These are phyloP conservation scores for Microctenopoma lineatum DNA, from an alignment of 2,797 vertebrate species.

Conservation along the genomic window DNA sequence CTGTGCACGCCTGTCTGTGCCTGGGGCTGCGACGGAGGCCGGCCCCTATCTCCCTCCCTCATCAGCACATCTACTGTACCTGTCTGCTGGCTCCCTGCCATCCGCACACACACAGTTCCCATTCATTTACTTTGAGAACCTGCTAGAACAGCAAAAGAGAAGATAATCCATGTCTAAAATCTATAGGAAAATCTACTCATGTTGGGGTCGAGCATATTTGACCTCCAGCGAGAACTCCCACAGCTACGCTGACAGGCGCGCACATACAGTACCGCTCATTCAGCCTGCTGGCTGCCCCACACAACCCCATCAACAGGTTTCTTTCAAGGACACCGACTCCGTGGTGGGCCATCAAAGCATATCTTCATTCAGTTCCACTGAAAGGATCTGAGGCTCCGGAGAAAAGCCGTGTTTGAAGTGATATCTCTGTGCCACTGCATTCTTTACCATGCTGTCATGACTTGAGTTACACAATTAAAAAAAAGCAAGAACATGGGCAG, in stretches of 20 bases:
- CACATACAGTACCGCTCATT: conserved; percentile 60
- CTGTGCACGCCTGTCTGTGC: conserved; percentile 59
- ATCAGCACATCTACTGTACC: conserved; percentile 76
- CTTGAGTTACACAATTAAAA: conserved; percentile 73
- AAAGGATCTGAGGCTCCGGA: conserved; percentile 72
- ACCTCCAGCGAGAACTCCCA: conserved; percentile 64
- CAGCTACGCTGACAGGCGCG: conserved; percentile 37
- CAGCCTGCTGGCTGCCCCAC: conserved; percentile 48
- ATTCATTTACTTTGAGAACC: conserved; percentile 57
- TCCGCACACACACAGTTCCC: conserved; percentile 55
- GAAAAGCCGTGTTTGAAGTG: conserved; percentile 79
- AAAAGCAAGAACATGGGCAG: conserved; percentile 48
- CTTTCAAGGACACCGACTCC: conserved; percentile 75
- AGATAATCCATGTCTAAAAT: conserved; percentile 42
- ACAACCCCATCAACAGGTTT: conserved; percentile 68
- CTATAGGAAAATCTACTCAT: conserved; percentile 56
- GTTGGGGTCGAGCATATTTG: conserved; percentile 68
- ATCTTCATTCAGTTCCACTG: conserved; percentile 75
- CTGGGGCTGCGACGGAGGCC: conserved; percentile 50
- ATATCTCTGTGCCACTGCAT: conserved; percentile 78
- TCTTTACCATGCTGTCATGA: conserved; percentile 72
- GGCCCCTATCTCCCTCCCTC: conserved; percentile 64
- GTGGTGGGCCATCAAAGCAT: conserved; percentile 81
- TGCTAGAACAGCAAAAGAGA: conserved; percentile 15
- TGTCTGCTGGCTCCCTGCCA: conserved; percentile 76